Evolutionary conservation across 92 coral and sea anemone genomes (phyloP).

Genomic region (Zoanthus gigantus): DNA sequence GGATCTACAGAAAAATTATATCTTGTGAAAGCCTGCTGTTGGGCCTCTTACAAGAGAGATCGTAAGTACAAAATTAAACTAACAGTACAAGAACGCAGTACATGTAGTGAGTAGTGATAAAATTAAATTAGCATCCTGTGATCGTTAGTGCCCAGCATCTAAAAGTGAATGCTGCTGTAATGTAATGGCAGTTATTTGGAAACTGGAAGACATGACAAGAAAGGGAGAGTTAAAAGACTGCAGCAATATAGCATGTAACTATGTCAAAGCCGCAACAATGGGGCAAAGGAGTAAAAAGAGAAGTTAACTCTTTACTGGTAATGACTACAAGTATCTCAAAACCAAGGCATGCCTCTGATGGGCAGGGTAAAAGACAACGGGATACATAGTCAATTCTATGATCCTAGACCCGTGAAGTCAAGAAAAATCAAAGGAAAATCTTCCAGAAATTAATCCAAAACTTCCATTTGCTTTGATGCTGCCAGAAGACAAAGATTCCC

Average conservation of each 20-base stretch:
- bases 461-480: slow-evolving; percentile 68
- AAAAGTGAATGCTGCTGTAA: no score
- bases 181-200: no score
- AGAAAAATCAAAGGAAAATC: slow-evolving; percentile 49
- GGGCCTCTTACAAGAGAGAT: slow-evolving; percentile 62
- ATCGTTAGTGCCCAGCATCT: no score
- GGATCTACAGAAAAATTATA: slow-evolving; percentile 11
- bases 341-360: slow-evolving; percentile 66
- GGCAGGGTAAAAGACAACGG: slow-evolving; percentile 56
- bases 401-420: slow-evolving; percentile 60
- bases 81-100: slow-evolving; percentile 11
- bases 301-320: slow-evolving; percentile 57
- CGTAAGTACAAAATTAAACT: slow-evolving; percentile 56
- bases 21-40: slow-evolving; percentile 59
- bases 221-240: slow-evolving; percentile 56
- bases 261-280: no score
- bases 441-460: slow-evolving; percentile 46
- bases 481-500: slow-evolving; percentile 40
- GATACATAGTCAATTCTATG: slow-evolving; percentile 58
- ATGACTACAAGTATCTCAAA: slow-evolving; percentile 63
- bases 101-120: neutral
- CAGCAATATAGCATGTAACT: no score
- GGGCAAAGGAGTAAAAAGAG: slow-evolving; percentile 61
- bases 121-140: slow-evolving; percentile 34
- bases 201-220: neutral